Evolutionary conservation across 2,888 invertebrate species (phyloP).

Genomic region (Sicus ferrugineus): DNA sequence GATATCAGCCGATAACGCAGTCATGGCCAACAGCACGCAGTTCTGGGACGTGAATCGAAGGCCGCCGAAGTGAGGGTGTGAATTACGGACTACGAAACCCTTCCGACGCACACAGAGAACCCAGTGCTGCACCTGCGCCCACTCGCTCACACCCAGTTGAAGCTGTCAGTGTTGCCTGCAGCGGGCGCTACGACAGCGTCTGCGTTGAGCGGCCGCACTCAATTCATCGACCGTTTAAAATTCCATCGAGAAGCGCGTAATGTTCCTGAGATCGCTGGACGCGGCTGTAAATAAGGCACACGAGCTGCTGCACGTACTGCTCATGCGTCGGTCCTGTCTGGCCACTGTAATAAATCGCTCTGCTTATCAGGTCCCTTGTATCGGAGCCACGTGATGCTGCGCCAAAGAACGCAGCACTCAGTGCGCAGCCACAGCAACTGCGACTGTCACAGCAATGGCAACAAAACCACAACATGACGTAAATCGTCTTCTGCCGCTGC

Average conservation of each 20-base stretch:
- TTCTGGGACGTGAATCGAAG: not conserved
- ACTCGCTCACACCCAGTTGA: not conserved
- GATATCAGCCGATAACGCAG: not conserved
- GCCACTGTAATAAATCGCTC: slow-evolving; percentile 27
- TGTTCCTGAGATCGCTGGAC: slow-evolving; percentile 16
- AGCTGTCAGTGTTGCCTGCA: not conserved
- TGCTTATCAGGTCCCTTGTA: slow-evolving; percentile 26
- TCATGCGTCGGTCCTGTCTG: not conserved
- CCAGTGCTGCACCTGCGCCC: not conserved
- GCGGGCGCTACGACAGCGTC: not conserved
- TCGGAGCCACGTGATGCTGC: slow-evolving; percentile 8
- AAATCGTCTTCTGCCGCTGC: not conserved
- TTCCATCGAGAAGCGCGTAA: slow-evolving; percentile 27
- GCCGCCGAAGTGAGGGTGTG: slow-evolving; percentile 9
- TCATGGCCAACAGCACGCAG: not conserved
- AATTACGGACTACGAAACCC: slow-evolving; percentile 2
- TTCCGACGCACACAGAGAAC: not conserved
- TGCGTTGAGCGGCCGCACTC: not conserved
- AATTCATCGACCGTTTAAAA: slow-evolving; percentile 31
- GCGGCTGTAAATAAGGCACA: slow-evolving; percentile 16
- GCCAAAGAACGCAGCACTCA: slow-evolving; percentile 3
- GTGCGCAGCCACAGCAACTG: not conserved
- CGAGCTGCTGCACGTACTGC: not conserved
- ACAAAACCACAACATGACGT: not conserved
- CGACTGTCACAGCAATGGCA: not conserved